phyloP scores from a whole-genome alignment of 2,888 invertebrate genomes.

The Hirtodrosophila cameraria region DNA sequence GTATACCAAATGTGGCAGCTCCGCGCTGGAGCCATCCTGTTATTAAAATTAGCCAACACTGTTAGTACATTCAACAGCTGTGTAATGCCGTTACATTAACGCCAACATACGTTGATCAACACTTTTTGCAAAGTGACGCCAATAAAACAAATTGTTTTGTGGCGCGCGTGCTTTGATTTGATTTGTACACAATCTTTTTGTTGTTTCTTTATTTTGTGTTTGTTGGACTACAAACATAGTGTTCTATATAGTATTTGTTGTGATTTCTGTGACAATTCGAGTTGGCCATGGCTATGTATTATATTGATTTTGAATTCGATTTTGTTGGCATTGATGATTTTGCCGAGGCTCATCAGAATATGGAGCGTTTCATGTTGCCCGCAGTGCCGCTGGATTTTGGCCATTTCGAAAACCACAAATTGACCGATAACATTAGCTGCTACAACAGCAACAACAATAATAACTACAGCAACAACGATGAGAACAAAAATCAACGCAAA shows the following conservation, averaged over 20 bases:
- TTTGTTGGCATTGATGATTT: slow-evolving; percentile 7
- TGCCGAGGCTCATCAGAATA: too few species aligned
- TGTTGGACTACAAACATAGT: too few species aligned
- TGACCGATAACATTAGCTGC: too few species aligned
- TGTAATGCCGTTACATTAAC: slow-evolving; percentile 45
- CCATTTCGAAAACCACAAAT: neutral
- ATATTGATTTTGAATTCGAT: slow-evolving; percentile 25
- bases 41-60: slow-evolving; percentile 32
- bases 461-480: neutral
- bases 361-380: slow-evolving; percentile 52
- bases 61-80: slow-evolving; percentile 33
- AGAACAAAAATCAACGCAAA: neutral
- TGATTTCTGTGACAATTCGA: neutral
- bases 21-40: too few species aligned
- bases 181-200: too few species aligned
- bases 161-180: too few species aligned
- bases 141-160: too few species aligned
- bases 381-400: neutral
- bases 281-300: slow-evolving; percentile 13
- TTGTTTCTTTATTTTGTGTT: too few species aligned
- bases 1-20: too few species aligned
- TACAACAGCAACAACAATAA: neutral
- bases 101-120: neutral
- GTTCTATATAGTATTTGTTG: too few species aligned
- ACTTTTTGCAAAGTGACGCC: too few species aligned